Conservation (phyloP, 1,140 invertebrate species). For the Hypothenemus hampei region DNA sequence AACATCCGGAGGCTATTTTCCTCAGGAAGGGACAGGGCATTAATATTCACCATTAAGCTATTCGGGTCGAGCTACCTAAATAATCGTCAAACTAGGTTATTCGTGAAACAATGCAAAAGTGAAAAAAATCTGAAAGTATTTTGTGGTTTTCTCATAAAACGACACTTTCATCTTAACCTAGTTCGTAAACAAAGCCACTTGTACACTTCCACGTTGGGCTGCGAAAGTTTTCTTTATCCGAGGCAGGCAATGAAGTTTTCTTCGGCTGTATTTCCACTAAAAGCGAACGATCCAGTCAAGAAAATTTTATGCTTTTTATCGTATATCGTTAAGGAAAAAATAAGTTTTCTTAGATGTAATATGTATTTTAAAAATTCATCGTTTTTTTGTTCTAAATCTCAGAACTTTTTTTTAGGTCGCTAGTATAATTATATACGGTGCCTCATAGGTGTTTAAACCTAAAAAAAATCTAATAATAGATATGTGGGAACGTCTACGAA, state of each 20-base stretch:
- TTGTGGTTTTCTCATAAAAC: too few relatives aligned
- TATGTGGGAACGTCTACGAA: too few relatives aligned
- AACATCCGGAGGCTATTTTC: too few relatives aligned
- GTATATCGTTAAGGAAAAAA: neutral
- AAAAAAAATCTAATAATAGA: too few relatives aligned
- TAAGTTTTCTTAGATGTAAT: too few relatives aligned
- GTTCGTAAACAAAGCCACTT: slow-evolving; percentile 8
- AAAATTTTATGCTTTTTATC: neutral
- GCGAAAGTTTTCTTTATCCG: neutral
- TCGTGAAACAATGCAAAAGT: too few relatives aligned
- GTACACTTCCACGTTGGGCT: neutral
- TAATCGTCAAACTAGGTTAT: too few relatives aligned
- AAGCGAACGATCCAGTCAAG: neutral
- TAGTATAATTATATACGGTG: neutral
- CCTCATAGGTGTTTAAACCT: neutral
- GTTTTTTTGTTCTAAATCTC: neutral
- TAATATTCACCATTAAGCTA: too few relatives aligned
- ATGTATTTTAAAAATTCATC: neutral
- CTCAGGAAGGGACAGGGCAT: too few relatives aligned
- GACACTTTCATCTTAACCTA: slow-evolving; percentile 7
- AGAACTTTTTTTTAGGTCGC: neutral
- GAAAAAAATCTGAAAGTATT: too few relatives aligned
- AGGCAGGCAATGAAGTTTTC: neutral
- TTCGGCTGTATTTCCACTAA: neutral
- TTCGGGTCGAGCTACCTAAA: too few relatives aligned